Conservation (phyloP, 2,888 invertebrate species). For the Trichopoda pennipes region DNA sequence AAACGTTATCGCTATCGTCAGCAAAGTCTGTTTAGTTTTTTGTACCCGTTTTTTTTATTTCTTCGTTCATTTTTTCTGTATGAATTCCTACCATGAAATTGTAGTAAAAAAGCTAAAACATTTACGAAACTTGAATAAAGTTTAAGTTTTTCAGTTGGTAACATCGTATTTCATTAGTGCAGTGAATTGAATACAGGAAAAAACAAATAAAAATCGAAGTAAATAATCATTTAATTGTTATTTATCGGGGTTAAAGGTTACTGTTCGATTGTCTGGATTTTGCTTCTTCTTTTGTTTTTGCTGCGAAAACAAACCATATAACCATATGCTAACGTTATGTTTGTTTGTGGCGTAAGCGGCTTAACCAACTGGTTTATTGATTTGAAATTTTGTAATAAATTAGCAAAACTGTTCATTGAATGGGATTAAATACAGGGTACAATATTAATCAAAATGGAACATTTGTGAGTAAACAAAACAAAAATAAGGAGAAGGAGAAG, state of each 20-base stretch:
- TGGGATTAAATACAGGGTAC: no score
- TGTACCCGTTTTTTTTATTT: neutral
- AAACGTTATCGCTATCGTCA: conserved; percentile 58
- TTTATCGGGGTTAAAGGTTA: conserved; percentile 62
- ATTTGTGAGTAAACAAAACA: no score
- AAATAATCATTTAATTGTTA: conserved; percentile 55
- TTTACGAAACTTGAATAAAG: conserved; percentile 20
- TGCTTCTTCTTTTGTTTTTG: neutral
- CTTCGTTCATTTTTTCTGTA: conserved; percentile 8
- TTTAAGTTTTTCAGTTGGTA: conserved; percentile 10
- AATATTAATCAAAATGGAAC: no score
- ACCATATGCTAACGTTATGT: no score
- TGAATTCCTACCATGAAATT: conserved; percentile 8
- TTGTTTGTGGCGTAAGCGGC: no score
- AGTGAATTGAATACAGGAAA: conserved; percentile 20
- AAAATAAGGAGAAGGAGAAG: no score
- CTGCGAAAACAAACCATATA: no score
- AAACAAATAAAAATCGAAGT: conserved; percentile 1
- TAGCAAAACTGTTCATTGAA: no score
- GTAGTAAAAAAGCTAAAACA: conserved; percentile 11
- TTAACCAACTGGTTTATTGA: no score
- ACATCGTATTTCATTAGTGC: neutral
- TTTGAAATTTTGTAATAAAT: no score
- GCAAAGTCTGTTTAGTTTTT: conserved; percentile 50
- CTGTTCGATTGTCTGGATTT: conserved; percentile 35